These are phyloP conservation scores for Macrosoma leucophasiata DNA, from an alignment of 2,888 invertebrate genomes.

Conservation along the genomic window DNA sequence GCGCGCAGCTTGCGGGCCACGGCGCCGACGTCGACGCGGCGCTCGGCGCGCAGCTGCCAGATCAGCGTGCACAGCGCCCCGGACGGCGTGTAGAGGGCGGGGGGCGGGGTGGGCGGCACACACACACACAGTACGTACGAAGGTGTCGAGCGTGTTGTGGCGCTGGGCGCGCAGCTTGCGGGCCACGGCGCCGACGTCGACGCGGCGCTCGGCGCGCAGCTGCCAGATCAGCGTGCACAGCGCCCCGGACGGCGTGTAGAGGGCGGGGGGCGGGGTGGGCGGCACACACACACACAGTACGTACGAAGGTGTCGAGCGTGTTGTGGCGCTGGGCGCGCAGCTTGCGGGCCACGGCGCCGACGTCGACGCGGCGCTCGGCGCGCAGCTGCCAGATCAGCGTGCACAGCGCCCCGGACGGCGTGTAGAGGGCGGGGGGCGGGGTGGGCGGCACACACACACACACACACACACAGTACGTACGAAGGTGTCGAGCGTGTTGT, in stretches of 20 bases:
- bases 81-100: no score
- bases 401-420: conserved; percentile 92
- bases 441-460: no score
- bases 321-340: conserved; percentile 88
- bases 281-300: no score
- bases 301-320: conserved; percentile 89
- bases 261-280: no score
- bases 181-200: conserved; percentile 89
- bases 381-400: conserved; percentile 89
- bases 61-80: conserved; percentile 91
- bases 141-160: conserved; percentile 87
- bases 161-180: conserved; percentile 90
- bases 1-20: conserved; percentile 88
- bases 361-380: conserved; percentile 89
- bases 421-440: no score
- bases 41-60: conserved; percentile 88
- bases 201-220: conserved; percentile 86
- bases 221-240: conserved; percentile 91
- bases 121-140: no score
- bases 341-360: conserved; percentile 88
- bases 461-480: no score
- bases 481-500: conserved; percentile 88
- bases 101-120: no score
- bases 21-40: conserved; percentile 90
- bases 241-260: conserved; percentile 92